Evolutionary conservation across 2,797 vertebrate genomes (phyloP).

Genomic region (Pelobates cultripes): DNA sequence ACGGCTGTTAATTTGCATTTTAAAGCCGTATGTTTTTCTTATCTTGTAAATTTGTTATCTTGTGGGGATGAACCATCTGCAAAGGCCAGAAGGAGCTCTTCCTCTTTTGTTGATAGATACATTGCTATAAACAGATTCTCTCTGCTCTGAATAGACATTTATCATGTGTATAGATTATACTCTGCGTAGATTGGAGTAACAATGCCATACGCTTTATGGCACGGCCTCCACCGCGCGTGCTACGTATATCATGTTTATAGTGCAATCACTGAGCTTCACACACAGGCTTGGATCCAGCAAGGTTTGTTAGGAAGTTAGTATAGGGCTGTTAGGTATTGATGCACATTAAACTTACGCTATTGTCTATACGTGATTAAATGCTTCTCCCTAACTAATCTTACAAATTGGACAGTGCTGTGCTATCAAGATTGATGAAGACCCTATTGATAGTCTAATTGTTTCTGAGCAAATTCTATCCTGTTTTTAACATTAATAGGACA

Average conservation of each 20-base stretch:
- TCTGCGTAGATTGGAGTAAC: conserved; percentile 46
- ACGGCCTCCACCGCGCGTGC: background rate
- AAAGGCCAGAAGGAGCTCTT: conserved; percentile 58
- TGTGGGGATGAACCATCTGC: conserved; percentile 57
- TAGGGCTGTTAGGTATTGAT: background rate
- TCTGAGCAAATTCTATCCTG: too few species aligned
- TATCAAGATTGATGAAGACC: too few species aligned
- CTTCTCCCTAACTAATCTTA: too few species aligned
- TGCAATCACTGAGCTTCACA: conserved; percentile 6
- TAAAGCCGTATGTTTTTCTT: conserved; percentile 55
- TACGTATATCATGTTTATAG: conserved; percentile 36
- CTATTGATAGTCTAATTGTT: too few species aligned
- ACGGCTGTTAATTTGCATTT: conserved; percentile 54
- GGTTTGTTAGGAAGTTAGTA: background rate
- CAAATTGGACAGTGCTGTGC: too few species aligned
- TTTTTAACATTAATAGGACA: too few species aligned
- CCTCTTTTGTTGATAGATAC: conserved; percentile 59
- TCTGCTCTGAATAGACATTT: conserved; percentile 52
- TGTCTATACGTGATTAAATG: too few species aligned
- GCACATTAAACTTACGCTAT: background rate
- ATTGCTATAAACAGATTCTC: conserved; percentile 56
- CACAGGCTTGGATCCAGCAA: background rate
- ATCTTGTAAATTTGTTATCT: conserved; percentile 55
- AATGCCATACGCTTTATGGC: conserved; percentile 48
- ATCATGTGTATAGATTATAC: conserved; percentile 54